These are phyloP conservation scores for Bos indicus DNA, from an alignment of 2,113 vertebrate genomes.

Conservation along the genomic window DNA sequence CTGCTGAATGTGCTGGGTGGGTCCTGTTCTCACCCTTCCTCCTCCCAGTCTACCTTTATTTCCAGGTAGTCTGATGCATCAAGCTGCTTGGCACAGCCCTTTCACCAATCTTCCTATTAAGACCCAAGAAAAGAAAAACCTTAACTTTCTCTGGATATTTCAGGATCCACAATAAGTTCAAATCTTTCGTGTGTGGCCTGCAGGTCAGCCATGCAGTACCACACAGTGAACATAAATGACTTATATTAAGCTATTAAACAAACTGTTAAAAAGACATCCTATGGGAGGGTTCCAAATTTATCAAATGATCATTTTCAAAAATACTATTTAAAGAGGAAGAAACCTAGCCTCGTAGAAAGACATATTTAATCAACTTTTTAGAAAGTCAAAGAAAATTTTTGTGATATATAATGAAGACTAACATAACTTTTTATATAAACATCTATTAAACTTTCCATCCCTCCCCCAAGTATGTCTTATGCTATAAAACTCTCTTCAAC, in stretches of 20 bases:
- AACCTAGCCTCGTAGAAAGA: background rate
- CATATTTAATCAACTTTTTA: background rate
- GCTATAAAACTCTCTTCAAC: background rate
- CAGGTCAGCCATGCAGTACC: background rate
- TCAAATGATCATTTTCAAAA: constrained; percentile 10
- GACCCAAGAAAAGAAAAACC: background rate
- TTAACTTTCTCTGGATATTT: background rate
- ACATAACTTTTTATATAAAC: background rate
- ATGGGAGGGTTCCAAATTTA: background rate
- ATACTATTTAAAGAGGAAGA: background rate
- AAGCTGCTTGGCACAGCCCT: background rate
- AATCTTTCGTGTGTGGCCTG: background rate
- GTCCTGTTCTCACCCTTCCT: background rate
- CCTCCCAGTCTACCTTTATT: background rate
- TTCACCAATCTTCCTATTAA: background rate
- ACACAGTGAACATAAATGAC: background rate
- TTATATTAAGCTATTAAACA: background rate
- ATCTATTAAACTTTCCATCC: background rate
- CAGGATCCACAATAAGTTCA: background rate
- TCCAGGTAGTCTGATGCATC: background rate
- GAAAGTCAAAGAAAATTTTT: background rate
- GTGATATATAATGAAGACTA: background rate
- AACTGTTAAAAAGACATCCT: background rate
- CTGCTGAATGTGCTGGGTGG: background rate
- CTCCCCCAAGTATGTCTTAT: background rate